These are phyloP conservation scores for Ischnus inquisitorius DNA, from an alignment of 2,888 invertebrate genomes.

Conservation along the genomic window DNA sequence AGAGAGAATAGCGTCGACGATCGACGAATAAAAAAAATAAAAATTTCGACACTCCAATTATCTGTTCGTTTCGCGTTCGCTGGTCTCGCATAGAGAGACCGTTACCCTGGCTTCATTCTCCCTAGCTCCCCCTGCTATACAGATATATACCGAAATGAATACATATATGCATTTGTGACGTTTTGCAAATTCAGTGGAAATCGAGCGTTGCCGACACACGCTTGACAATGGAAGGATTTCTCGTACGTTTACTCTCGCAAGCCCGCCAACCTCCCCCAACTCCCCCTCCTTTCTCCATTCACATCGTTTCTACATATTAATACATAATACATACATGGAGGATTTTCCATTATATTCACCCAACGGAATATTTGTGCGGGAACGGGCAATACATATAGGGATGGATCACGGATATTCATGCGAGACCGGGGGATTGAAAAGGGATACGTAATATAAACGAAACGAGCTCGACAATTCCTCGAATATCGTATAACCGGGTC, in stretches of 20 bases:
- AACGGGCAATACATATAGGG: slow-evolving; percentile 15
- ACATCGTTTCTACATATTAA: slow-evolving; percentile 18
- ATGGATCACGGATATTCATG: not conserved
- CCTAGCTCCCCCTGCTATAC: not conserved
- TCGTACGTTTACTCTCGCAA: slow-evolving; percentile 12
- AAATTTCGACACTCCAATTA: slow-evolving; percentile 46
- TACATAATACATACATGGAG: slow-evolving; percentile 13
- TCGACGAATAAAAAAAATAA: slow-evolving; percentile 26
- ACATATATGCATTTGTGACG: slow-evolving; percentile 47
- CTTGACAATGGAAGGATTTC: slow-evolving; percentile 44
- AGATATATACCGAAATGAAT: slow-evolving; percentile 1
- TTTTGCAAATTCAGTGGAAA: slow-evolving; percentile 54
- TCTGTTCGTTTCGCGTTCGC: slow-evolving; percentile 34
- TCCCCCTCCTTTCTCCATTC: not conserved
- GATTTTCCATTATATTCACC: not conserved
- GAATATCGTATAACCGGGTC: not conserved
- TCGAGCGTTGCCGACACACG: slow-evolving; percentile 44
- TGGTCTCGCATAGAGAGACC: not conserved
- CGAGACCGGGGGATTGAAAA: not conserved
- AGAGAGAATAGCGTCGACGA: slow-evolving; percentile 24
- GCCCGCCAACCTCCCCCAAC: too few relatives aligned
- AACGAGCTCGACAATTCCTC: slow-evolving; percentile 5
- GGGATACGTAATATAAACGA: slow-evolving; percentile 30
- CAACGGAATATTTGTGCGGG: not conserved
- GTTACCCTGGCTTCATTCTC: not conserved